Evolutionary conservation across 2,113 vertebrate genomes (phyloP).

Genomic region (Poecilia latipinna): DNA sequence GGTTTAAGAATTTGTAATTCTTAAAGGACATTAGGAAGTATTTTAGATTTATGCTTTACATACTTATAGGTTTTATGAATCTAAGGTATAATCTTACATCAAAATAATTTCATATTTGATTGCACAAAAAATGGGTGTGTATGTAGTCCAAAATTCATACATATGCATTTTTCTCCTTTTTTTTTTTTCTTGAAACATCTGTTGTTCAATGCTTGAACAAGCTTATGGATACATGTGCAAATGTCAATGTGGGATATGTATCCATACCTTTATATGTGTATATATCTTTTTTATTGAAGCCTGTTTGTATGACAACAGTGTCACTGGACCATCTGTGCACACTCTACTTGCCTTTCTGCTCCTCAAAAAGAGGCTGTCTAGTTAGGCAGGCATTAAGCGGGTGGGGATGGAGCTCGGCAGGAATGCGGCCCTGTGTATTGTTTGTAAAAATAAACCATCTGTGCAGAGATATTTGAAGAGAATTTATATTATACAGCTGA

Average conservation of each 20-base stretch:
- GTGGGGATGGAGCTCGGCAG: conserved; percentile 81
- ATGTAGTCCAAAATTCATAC: conserved; percentile 58
- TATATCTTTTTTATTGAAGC: conserved; percentile 78
- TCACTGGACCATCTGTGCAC: conserved; percentile 89
- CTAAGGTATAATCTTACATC: no score
- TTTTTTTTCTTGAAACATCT: conserved; percentile 59
- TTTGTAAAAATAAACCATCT: conserved; percentile 99
- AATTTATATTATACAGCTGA: conserved; percentile 99
- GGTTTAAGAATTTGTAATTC: no score
- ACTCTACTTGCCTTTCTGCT: conserved; percentile 68
- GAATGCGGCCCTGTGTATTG: conserved; percentile 92
- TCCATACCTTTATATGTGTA: conserved; percentile 74
- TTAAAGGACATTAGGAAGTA: no score
- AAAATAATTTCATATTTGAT: no score
- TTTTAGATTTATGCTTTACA: no score
- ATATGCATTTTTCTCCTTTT: conserved; percentile 36
- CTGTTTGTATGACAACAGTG: conserved; percentile 84
- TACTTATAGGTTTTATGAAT: no score
- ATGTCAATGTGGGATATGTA: conserved; percentile 70
- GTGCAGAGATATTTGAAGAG: conserved; percentile 90
- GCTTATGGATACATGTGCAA: conserved; percentile 10
- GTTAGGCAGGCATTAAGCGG: conserved; percentile 79
- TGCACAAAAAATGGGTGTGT: conserved; percentile 79
- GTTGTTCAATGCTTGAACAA: conserved; percentile 47
- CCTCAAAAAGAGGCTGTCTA: conserved; percentile 71